phyloP scores from a whole-genome alignment of 2,113 vertebrate species.

The Tupaia tana region DNA sequence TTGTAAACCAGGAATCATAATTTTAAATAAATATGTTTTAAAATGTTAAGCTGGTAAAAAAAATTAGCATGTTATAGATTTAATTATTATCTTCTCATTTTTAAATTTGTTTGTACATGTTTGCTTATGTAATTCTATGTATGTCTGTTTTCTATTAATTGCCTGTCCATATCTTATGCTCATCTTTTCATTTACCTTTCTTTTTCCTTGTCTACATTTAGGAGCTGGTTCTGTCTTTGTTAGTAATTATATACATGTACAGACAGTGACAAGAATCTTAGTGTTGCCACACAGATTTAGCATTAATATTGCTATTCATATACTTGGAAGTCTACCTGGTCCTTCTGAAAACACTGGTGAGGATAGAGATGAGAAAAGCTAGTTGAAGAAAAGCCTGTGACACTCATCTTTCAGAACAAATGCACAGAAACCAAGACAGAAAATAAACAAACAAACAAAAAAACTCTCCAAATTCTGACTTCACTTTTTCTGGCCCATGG shows the following conservation, averaged over 20 bases:
- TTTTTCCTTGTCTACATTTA: not conserved
- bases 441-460: not conserved
- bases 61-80: not conserved
- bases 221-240: constrained; percentile 9
- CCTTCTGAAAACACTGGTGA: constrained; percentile 34
- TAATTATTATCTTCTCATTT: not conserved
- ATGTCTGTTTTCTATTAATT: constrained; percentile 11
- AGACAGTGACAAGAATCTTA: constrained; percentile 1
- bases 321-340: not conserved
- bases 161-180: not conserved
- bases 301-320: not conserved
- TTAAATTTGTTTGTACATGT: not conserved
- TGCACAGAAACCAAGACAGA: not conserved
- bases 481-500: not conserved
- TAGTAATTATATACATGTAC: constrained; percentile 1
- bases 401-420: constrained; percentile 17
- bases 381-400: not conserved
- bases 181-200: constrained; percentile 1
- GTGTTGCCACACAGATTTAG: not conserved
- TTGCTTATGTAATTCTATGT: too few relatives aligned
- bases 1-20: too few relatives aligned
- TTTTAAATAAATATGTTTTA: too few relatives aligned
- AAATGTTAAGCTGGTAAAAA: not conserved
- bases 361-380: not conserved
- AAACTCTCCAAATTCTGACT: not conserved